A percentile compares a stretch with the other conserved stretches of the same genome.
These are phyloP conservation scores for Lipotes vexillifer DNA, from an alignment of 2,113 vertebrate genomes.

Conservation along the genomic window DNA sequence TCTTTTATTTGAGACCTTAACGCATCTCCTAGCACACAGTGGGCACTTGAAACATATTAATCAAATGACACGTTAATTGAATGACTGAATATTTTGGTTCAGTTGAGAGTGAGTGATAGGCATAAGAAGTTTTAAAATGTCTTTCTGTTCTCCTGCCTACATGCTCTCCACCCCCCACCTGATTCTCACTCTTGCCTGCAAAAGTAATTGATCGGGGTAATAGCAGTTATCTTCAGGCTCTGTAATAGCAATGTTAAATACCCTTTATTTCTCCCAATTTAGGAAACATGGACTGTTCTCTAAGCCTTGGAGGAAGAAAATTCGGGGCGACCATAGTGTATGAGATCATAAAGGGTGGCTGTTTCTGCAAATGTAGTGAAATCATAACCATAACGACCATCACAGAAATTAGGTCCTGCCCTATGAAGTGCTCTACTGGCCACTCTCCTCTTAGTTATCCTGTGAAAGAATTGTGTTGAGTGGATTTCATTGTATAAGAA, in stretches of 20 bases:
- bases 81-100: neutral
- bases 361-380: neutral
- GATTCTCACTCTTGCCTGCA: neutral
- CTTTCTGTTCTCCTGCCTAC: neutral
- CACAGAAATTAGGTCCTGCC: neutral
- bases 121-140: neutral
- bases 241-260: neutral
- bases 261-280: neutral
- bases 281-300: neutral
- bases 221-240: neutral
- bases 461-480: neutral
- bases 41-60: neutral
- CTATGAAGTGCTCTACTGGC: neutral
- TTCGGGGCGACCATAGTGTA: neutral
- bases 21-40: neutral
- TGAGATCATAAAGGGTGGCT: neutral
- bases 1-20: neutral
- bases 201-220: neutral
- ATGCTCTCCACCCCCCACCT: fast-evolving
- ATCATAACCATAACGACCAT: neutral
- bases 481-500: neutral
- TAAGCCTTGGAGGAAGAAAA: neutral
- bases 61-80: neutral
- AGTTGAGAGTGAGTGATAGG: neutral
- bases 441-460: neutral